Conservation (phyloP, 2,888 invertebrate genomes). For the Norana najaformis region DNA sequence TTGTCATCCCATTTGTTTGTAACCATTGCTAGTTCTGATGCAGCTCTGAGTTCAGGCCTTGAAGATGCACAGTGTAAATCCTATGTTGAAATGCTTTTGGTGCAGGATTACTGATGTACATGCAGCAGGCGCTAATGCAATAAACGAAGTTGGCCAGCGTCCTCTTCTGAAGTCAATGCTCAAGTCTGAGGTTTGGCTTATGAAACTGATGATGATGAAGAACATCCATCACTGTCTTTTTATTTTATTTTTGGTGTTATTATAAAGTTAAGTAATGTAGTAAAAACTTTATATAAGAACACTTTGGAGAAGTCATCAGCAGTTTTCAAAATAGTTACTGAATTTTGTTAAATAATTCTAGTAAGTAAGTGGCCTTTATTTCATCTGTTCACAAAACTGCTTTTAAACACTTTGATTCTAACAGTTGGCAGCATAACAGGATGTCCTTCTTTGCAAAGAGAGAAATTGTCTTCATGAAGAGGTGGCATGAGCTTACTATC, state of each 20-base stretch:
- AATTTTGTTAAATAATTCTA: too few species aligned
- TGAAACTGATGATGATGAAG: background rate
- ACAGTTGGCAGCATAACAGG: too few species aligned
- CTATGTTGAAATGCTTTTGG: background rate
- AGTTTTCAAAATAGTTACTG: too few species aligned
- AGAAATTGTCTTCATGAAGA: too few species aligned
- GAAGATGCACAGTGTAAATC: background rate
- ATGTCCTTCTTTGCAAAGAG: too few species aligned
- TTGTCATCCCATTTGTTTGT: too few species aligned
- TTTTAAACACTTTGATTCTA: too few species aligned
- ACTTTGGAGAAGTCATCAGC: too few species aligned
- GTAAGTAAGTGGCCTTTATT: too few species aligned
- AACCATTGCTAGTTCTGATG: background rate
- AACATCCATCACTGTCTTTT: background rate
- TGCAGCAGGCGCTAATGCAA: background rate
- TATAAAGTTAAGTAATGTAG: background rate
- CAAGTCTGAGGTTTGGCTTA: conserved; percentile 69
- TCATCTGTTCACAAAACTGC: too few species aligned
- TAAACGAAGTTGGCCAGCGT: conserved; percentile 68
- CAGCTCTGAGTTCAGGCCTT: background rate
- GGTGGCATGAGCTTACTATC: too few species aligned
- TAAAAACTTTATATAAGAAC: too few species aligned
- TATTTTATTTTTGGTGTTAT: background rate
- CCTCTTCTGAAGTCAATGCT: conserved; percentile 75
- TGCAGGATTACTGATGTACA: background rate